Evolutionary conservation across 2,113 vertebrate species (phyloP), one percentile per base, ranked within the genome.

Genomic region (Podarcis muralis): DNA sequence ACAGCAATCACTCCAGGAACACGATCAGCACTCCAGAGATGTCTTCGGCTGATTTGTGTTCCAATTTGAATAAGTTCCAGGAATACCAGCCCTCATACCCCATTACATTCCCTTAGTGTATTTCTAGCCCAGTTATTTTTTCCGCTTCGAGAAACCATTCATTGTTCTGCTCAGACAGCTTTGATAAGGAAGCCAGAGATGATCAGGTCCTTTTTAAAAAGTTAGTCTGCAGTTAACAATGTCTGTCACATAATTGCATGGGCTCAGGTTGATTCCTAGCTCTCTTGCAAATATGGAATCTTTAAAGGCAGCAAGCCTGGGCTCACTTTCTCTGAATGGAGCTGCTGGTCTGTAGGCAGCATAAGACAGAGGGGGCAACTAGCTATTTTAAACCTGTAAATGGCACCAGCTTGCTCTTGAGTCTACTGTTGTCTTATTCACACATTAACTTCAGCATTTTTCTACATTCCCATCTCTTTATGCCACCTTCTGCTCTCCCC

Each of bases 281-380:
- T 18, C 7, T 27, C 27, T 16, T 23, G 1, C 6, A 1, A 65
- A 1, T 0, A 2, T 59, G 1, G 35, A 13, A 0, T n/a, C 0
- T 77, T 22, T 2, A 2, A 72, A 35, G 22, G 37, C 43, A 62
- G 72, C 65, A 15, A 25, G 0, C 0, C 0, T 20, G 74, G 37
- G 3, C 0, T 13, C 6, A 0, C 2, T 32, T 68, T 69, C 27
- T 87, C 0, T 62, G 8, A 0, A 0, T n/a, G 25, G 69, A 37
- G 13, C 25, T n/a, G 20, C 16, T n/a, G 27, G 15, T 57, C 11
- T 43, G 32, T 83, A 27, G 65, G 72, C 48, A 25, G 40, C 40
- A 30, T 43, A 20, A 25, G 40, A 53, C 48, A 12, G 32, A 3
- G 22, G 43, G 11, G 23, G n/a, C 22, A 77, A 8, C 40, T 23